Percentiles rank a stretch among this genome's conserved stretches.
Conservation (phyloP, 2,113 vertebrate species). For the Brachyistius frenatus region DNA sequence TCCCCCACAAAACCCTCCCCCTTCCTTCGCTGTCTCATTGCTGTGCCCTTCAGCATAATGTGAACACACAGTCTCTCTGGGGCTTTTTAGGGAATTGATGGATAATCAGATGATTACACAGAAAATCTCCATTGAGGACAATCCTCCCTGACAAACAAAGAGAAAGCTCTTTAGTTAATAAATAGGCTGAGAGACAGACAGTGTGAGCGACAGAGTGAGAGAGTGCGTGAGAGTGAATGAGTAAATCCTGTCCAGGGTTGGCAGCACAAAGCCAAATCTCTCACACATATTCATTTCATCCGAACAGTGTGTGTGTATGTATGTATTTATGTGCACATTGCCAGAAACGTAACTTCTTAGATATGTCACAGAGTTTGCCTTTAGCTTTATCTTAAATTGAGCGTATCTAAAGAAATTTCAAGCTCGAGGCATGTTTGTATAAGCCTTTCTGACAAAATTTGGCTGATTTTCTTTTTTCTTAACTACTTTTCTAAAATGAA, state of each 20-base stretch:
- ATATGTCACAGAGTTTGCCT: conserved; percentile 51
- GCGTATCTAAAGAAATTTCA: conserved; percentile 71
- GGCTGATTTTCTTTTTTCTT: conserved; percentile 57
- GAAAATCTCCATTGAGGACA: conserved; percentile 80
- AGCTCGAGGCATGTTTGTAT: conserved; percentile 68
- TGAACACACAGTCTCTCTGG: conserved; percentile 70
- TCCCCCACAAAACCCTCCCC: conserved; percentile 51
- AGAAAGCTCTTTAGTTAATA: conserved; percentile 83
- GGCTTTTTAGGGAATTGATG: conserved; percentile 81
- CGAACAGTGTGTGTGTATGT: conserved; percentile 33
- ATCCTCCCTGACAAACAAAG: conserved; percentile 79
- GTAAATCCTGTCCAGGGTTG: conserved; percentile 64
- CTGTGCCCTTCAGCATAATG: conserved; percentile 77
- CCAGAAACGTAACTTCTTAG: conserved; percentile 49
- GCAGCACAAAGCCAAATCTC: conserved; percentile 66
- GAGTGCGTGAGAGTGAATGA: conserved; percentile 35
- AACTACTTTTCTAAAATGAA: conserved; percentile 53
- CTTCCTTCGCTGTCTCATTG: conserved; percentile 63
- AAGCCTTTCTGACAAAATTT: conserved; percentile 66
- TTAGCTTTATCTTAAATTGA: conserved; percentile 67
- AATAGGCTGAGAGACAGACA: conserved; percentile 72
- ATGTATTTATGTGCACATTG: background rate
- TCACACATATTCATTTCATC: conserved; percentile 66
- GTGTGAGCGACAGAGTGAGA: conserved; percentile 35
- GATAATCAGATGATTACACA: conserved; percentile 82